Evolutionary conservation across 2,888 invertebrate genomes (phyloP).

Genomic region (Andrena bicolor): DNA sequence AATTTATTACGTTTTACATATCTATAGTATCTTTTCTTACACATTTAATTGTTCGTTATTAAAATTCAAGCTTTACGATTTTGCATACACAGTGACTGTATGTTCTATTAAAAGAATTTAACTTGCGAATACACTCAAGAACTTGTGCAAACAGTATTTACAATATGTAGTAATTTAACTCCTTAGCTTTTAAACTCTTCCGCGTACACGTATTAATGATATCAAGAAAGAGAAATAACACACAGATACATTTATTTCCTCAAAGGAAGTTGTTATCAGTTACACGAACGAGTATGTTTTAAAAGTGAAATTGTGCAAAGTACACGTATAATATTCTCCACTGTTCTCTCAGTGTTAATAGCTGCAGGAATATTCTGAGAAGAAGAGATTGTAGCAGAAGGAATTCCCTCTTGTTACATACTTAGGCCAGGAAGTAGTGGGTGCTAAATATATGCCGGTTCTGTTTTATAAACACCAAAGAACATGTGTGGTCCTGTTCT

Average conservation of each 20-base stretch:
- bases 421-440: constrained; percentile 37
- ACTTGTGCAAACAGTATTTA: not conserved
- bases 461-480: constrained; percentile 80
- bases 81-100: not conserved
- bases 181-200: not conserved
- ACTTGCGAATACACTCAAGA: not conserved
- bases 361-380: not conserved
- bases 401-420: constrained; percentile 17
- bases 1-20: not conserved
- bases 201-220: not conserved
- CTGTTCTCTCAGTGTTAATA: not conserved
- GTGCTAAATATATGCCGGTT: constrained; percentile 81
- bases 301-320: constrained; percentile 2
- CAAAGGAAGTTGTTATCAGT: constrained; percentile 48
- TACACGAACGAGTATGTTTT: not conserved
- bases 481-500: constrained; percentile 72
- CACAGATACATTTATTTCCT: constrained; percentile 15
- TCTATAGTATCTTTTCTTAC: not conserved
- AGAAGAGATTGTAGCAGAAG: constrained; percentile 7
- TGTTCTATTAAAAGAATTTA: not conserved
- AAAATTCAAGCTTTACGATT: not conserved
- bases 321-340: not conserved
- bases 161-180: not conserved
- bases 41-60: constrained; percentile 5
- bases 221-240: not conserved